These are phyloP conservation scores for Ceratosolen fusciceps DNA, from an alignment of 1,140 invertebrate species.

Conservation along the genomic window DNA sequence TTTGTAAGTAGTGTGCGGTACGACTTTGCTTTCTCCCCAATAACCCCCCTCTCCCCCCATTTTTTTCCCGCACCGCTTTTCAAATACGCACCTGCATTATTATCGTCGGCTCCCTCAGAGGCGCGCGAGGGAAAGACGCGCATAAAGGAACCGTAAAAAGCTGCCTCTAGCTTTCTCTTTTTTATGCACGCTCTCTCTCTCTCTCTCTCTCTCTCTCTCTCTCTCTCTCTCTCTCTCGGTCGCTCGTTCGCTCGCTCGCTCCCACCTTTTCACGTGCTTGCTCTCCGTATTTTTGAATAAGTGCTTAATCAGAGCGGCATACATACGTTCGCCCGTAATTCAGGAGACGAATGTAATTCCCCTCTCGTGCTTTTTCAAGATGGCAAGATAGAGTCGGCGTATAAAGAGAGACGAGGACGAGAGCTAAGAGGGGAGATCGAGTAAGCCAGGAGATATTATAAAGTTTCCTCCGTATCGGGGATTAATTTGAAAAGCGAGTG, in stretches of 20 bases:
- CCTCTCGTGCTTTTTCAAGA: not conserved
- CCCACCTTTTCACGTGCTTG: not conserved
- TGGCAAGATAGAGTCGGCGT: not conserved
- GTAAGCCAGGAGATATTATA: not conserved
- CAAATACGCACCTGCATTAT: not conserved
- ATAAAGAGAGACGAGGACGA: not conserved
- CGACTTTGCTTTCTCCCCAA: not conserved
- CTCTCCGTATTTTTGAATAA: conserved; percentile 1
- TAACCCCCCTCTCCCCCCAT: too few species aligned
- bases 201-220: not conserved
- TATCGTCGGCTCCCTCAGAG: too few species aligned
- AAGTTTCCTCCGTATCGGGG: too few species aligned
- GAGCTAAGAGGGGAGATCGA: too few species aligned
- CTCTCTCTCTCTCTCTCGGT: too few species aligned
- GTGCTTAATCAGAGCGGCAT: not conserved
- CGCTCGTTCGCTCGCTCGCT: too few species aligned
- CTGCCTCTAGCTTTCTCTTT: too few species aligned
- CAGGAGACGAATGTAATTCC: not conserved
- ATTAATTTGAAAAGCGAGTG: too few species aligned
- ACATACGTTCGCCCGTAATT: not conserved
- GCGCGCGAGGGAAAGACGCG: not conserved
- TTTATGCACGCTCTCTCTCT: too few species aligned
- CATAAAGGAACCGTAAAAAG: too few species aligned
- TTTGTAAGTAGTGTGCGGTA: too few species aligned
- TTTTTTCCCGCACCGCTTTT: too few species aligned